Evolutionary conservation across 2,797 vertebrate genomes (phyloP).

Genomic region (Peromyscus eremicus): DNA sequence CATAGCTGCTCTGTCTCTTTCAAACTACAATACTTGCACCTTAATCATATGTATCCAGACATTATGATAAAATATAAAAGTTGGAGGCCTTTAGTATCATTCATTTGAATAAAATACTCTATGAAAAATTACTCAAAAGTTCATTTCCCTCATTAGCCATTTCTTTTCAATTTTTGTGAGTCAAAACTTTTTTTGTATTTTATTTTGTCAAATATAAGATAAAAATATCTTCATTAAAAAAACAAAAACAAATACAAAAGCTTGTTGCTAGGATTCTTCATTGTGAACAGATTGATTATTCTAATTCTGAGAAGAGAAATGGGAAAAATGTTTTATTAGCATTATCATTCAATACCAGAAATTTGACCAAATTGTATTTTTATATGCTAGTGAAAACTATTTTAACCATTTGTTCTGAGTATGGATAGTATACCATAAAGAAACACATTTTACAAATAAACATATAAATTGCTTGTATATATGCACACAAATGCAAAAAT

Average conservation of each 20-base stretch:
- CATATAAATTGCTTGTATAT: not conserved
- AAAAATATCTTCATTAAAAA: not conserved
- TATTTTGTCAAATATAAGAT: not conserved
- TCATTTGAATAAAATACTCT: slow-evolving; percentile 43
- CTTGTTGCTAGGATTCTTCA: not conserved
- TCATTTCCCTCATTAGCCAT: slow-evolving; percentile 1
- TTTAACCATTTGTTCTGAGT: not conserved
- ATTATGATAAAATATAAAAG: slow-evolving; percentile 63
- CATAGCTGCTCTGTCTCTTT: slow-evolving; percentile 62
- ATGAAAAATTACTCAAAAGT: slow-evolving; percentile 7
- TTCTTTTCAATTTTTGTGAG: slow-evolving; percentile 46
- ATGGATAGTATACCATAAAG: not conserved
- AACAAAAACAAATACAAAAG: not conserved
- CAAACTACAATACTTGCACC: slow-evolving; percentile 48
- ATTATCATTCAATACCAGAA: not conserved
- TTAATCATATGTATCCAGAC: slow-evolving; percentile 64
- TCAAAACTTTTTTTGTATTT: not conserved
- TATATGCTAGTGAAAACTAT: not conserved
- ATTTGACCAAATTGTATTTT: not conserved
- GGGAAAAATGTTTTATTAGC: not conserved
- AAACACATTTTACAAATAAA: not conserved
- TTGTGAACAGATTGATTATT: not conserved
- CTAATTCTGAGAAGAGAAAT: slow-evolving; percentile 14
- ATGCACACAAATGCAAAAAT: not conserved
- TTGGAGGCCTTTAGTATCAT: slow-evolving; percentile 29